Evolutionary conservation across 2,888 invertebrate genomes (phyloP), one percentile per base, ranked within the genome.

Genomic region (Eupithecia subfuscata): DNA sequence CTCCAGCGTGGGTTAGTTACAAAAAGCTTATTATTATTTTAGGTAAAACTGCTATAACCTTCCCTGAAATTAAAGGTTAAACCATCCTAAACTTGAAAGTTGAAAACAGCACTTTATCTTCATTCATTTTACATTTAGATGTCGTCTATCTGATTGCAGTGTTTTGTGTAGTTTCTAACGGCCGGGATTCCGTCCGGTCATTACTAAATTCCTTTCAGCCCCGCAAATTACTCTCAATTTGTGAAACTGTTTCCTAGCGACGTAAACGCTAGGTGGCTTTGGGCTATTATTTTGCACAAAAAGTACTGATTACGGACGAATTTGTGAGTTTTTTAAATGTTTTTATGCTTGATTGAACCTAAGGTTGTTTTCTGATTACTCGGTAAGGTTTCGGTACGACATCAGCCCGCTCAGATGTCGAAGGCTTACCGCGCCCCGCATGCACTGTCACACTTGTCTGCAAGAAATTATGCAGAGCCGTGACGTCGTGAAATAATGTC

Each of bases 181-280:
- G 82, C 71, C 63, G 82, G 83, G 86, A 89, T 87, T 88, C 87
- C 88, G 80, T 75, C 79, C 84, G 82, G 84, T 87, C 90, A 91
- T 91, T 91, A 91, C 88, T 82, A 83, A 86, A 90, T 89, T 87
- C 88, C 88, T 88, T 88, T 86, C 85, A 87, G 81, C 85, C 84
- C 81, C 85, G 87, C 87, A 90, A 91, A 91, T 91, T 91, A 89
- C 89, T 83, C 88, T 87, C 89, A 89, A 90, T 91, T 92, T 90
- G 88, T 86, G 84, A 83, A 88, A 89, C 87, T 85, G 87, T 87
- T 87, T 87, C 83, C 84, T 81, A 79, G 79, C 85, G 83, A 86
- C 43, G 60, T 34, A 40, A n/a, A 40, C 67, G 68, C 68, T 40
- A 25, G 37, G 25, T 68, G 22, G 68, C 34, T 67, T 40, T 43